Evolutionary conservation across 92 coral and sea anemone genomes (phyloP).

Genomic region (Nematostella vectensis): DNA sequence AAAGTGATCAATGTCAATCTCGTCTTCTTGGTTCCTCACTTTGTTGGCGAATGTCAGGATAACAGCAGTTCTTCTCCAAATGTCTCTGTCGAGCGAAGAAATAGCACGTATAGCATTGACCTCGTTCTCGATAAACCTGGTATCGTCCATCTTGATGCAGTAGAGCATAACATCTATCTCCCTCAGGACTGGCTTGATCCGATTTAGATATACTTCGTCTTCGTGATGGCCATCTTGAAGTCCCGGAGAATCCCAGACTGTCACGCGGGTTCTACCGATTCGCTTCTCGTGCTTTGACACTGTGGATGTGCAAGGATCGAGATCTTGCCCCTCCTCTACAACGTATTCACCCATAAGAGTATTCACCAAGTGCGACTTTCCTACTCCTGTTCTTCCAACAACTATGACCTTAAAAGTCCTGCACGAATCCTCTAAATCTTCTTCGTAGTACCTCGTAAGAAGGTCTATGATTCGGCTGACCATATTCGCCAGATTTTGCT

Average conservation of each 20-base stretch:
- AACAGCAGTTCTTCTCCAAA: slow-evolving; percentile 34
- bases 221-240: slow-evolving; percentile 33
- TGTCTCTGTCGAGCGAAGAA: slow-evolving; percentile 12
- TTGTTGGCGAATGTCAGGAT: slow-evolving; percentile 37
- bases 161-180: slow-evolving; percentile 19
- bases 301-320: slow-evolving; percentile 16
- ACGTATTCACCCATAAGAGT: slow-evolving; percentile 20
- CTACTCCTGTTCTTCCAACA: slow-evolving; percentile 42
- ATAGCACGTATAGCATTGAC: slow-evolving; percentile 16
- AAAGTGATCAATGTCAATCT: neutral
- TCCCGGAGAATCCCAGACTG: slow-evolving; percentile 40
- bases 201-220: slow-evolving; percentile 16
- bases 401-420: slow-evolving; percentile 1
- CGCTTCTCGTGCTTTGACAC: neutral
- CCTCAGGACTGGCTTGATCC: slow-evolving; percentile 2
- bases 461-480: no score
- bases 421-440: no score
- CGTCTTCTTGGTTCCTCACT: neutral
- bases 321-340: slow-evolving; percentile 30
- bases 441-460: no score
- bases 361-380: slow-evolving; percentile 35
- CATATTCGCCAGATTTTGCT: no score
- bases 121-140: slow-evolving; percentile 22
- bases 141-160: slow-evolving; percentile 36
- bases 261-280: slow-evolving; percentile 15